Evolutionary conservation across 2,888 invertebrate genomes (phyloP), one percentile per base, ranked within the genome.

Genomic region (Xestia sexstrigata): DNA sequence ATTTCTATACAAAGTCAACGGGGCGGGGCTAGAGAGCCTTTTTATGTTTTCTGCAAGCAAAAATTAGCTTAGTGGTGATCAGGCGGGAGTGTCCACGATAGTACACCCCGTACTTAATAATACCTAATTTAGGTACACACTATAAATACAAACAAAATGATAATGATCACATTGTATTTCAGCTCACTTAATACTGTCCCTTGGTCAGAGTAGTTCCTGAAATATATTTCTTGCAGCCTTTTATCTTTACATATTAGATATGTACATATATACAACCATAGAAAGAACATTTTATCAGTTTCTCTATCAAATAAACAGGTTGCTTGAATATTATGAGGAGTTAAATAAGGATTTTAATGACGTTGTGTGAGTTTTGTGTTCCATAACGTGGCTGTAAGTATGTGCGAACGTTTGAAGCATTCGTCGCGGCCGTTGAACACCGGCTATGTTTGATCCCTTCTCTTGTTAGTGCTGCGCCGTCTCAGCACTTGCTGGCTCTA

Each of bases 381-480:
- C 55, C 65, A 17, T 35, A 47, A 45, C 70, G 55, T 74, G 60
- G 78, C 70, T 74, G 68, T 87, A 72, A 74, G 74, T 78, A 76
- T 74, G 76, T 73, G 76, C 45, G 68, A 79, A 86, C 60, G 74
- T 76, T 78, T 75, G 78, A 85, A 73, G 55, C 76, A 65, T 73
- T 83, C 68, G 74, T 55, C 52, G 73, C 76, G 75, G 78, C 81
- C 72, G 81, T 81, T 81, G 79, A 75, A 66, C 76, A 71, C 63
- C 55, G 70, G 72, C 68, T 81, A 60, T 78, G 73, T 78, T 78
- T 82, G 72, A 85, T 85, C 78, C 70, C 60, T 66, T 47, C 63
- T 68, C 70, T 73, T 81, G 73, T 85, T 74, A 73, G 75, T 66
- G 63, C 66, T 67, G 42, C n/a, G 58, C 23, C 0, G 35, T 74